Evolutionary conservation across 2,888 invertebrate species (phyloP), one percentile per base, ranked within the genome.

Genomic region (Aromia moschata): DNA sequence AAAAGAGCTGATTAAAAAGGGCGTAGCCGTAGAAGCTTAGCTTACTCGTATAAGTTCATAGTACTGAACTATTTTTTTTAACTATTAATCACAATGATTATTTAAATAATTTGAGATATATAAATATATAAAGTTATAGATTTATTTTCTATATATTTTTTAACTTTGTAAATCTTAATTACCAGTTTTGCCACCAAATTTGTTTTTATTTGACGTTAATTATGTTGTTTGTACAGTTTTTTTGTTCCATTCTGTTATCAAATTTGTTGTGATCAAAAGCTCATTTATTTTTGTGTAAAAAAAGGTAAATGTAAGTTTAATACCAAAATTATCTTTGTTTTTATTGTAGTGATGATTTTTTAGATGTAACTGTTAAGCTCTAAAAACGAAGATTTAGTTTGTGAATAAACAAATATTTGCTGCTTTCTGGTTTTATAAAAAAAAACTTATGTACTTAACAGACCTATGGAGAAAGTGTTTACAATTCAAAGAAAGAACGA

Each of bases 1-100:
- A 70, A 82, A 87, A 62, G 81, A 86, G 69, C 80, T 93, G 56
- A 84, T 91, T 9, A 80, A 83, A 1, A 87, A 88, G 74, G 84
- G 86, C 14, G 77, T 80, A 44, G 81, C 81, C 1, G 66, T 74
- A 1, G 36, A 61, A 41, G 61, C 33, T 36, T 53, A 45, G 25
- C 1, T 7, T 12, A 2, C 17, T 16, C 30, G 15, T 9, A 25
- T 12, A 9, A 4, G 9, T 17, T 33, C 12, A 36, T 36, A 46
- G 12, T n/a, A 4, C 15, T 31, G 30, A 31, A 41, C 40, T 20
- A 43, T 12, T 20, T 43, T 38, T 43, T 25, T 43, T 20, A 41
- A 5, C 17, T 30, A 11, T 49, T 49, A 49, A 49, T 49, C 49
- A 49, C 25, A 49, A 10, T 51, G 51, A 40, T 51, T 51, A 51